These are phyloP conservation scores for Chinchilla lanigera DNA, from an alignment of 2,113 vertebrate species.

Conservation along the genomic window DNA sequence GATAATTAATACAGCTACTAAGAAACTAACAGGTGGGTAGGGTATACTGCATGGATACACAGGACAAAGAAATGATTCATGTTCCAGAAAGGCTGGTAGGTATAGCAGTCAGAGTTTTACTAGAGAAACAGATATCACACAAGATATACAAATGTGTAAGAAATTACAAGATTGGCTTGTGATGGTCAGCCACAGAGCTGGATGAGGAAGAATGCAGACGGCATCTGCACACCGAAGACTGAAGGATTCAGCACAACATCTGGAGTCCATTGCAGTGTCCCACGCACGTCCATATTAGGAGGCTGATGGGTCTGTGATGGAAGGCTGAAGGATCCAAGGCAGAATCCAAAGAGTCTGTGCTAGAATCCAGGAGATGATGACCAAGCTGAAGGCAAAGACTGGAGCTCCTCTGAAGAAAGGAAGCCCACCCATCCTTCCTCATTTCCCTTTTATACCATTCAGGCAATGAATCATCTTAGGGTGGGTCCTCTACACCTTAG, in stretches of 20 bases:
- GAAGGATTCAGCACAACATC: background rate
- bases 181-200: background rate
- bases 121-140: background rate
- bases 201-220: background rate
- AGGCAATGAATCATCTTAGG: background rate
- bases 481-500: background rate
- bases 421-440: background rate
- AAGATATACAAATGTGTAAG: background rate
- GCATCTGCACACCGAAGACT: background rate
- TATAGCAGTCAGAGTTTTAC: background rate
- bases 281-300: no score
- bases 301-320: background rate
- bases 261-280: background rate
- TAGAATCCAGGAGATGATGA: background rate
- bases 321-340: background rate
- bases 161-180: background rate
- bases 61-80: background rate
- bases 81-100: background rate
- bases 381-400: background rate
- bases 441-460: background rate
- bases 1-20: background rate
- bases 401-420: background rate
- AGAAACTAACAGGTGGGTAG: no score
- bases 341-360: background rate
- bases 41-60: background rate